phyloP scores from a whole-genome alignment of 92 coral and sea anemone genomes.

The Plumapathes pennacea region DNA sequence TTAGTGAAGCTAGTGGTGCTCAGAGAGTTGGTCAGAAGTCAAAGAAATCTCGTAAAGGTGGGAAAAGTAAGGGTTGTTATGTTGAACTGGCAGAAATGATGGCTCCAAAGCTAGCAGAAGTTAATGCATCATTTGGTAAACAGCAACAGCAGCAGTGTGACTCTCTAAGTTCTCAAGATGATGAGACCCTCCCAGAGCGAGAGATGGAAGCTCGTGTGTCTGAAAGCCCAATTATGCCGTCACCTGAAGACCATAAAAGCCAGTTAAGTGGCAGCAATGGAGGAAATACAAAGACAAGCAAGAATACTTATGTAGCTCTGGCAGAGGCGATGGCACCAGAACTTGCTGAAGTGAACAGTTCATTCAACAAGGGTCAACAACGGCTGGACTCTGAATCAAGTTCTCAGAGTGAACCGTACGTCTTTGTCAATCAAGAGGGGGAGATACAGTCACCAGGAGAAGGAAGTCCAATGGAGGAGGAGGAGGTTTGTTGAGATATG shows the following conservation, averaged over 20 bases:
- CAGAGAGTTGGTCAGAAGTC: conserved; percentile 1
- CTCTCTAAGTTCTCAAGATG: neutral
- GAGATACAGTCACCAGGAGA: too few relatives aligned
- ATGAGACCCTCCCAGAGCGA: too few relatives aligned
- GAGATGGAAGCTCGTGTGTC: too few relatives aligned
- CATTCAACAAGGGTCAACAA: too few relatives aligned
- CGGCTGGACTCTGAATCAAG: too few relatives aligned
- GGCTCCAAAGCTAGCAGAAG: conserved; percentile 54
- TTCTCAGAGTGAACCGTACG: conserved; percentile 58
- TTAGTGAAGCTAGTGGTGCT: neutral
- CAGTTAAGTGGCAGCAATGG: too few relatives aligned
- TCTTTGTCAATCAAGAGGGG: conserved; percentile 36
- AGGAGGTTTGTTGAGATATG: too few relatives aligned
- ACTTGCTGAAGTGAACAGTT: conserved; percentile 38
- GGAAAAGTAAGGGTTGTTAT: conserved; percentile 45
- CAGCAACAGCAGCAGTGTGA: conserved; percentile 14
- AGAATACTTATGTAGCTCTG: conserved; percentile 37
- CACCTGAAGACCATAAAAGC: too few relatives aligned
- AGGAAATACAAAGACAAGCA: too few relatives aligned
- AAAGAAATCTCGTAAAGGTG: conserved; percentile 37
- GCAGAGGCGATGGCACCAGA: conserved; percentile 49
- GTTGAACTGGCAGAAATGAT: conserved; percentile 32
- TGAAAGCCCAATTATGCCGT: too few relatives aligned
- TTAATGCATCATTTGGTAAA: conserved; percentile 19
- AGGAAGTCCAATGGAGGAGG: too few relatives aligned